Evolutionary conservation across 1,140 invertebrate species (phyloP).

Genomic region (Panagrolaimus sp.): DNA sequence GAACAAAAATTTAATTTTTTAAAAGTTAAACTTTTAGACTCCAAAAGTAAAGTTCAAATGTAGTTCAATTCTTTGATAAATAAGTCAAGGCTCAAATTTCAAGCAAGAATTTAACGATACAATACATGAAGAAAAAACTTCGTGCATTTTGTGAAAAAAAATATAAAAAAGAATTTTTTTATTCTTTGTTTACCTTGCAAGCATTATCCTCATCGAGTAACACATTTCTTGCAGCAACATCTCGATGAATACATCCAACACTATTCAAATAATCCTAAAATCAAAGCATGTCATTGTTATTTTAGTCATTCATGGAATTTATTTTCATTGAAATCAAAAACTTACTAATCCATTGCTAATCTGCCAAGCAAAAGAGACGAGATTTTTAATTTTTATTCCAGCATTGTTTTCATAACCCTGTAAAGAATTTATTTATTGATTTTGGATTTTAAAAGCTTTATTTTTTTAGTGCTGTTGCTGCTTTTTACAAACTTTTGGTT

Average conservation of each 20-base stretch:
- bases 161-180: not conserved
- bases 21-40: no score
- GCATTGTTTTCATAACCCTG: slow-evolving; percentile 23
- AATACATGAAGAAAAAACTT: no score
- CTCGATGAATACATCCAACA: slow-evolving; percentile 78
- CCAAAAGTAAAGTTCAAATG: no score
- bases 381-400: slow-evolving; percentile 39
- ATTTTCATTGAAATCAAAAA: not conserved
- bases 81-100: no score
- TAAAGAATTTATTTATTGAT: slow-evolving; percentile 2
- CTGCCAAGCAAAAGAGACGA: slow-evolving; percentile 48
- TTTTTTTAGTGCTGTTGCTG: no score
- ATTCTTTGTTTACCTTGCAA: slow-evolving; percentile 63
- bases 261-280: slow-evolving; percentile 44
- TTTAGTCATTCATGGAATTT: not conserved
- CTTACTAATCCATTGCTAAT: slow-evolving; percentile 46
- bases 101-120: no score
- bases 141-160: not conserved
- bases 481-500: no score
- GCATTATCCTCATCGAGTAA: slow-evolving; percentile 75
- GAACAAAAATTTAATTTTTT: no score
- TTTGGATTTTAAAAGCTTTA: no score
- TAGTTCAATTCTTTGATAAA: no score
- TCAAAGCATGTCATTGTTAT: no score
- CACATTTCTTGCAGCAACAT: slow-evolving; percentile 91